These are phyloP conservation scores for Eilema sororculum DNA, from an alignment of 2,888 invertebrate genomes.

Conservation along the genomic window DNA sequence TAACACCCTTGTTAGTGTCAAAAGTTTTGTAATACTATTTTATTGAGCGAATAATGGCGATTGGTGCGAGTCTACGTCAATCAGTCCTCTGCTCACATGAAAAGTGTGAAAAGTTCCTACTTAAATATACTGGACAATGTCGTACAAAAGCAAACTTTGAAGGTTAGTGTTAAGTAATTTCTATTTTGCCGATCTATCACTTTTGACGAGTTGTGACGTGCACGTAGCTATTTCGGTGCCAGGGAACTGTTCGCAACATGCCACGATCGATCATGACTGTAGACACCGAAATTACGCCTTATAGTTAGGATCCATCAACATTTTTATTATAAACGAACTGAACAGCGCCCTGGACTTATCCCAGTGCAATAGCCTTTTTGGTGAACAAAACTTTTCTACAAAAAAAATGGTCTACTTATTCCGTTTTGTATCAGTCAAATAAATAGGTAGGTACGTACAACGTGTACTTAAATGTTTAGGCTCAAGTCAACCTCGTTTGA, in stretches of 20 bases:
- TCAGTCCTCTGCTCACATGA: not conserved
- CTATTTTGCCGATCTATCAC: slow-evolving; percentile 32
- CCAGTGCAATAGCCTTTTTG: not conserved
- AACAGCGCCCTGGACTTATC: not conserved
- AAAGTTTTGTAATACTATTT: not conserved
- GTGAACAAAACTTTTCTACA: not conserved
- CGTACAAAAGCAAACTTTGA: slow-evolving; percentile 16
- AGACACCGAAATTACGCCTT: slow-evolving; percentile 30
- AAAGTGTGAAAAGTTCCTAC: slow-evolving; percentile 18
- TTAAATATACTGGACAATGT: not conserved
- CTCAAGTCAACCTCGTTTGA: no score
- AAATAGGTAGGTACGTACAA: no score
- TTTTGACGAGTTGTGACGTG: slow-evolving; percentile 28
- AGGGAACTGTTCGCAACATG: slow-evolving; percentile 30
- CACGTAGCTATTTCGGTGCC: slow-evolving; percentile 10
- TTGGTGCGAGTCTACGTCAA: not conserved
- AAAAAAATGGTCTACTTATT: no score
- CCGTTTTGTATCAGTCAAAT: no score
- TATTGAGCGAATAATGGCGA: not conserved
- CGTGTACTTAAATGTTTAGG: no score
- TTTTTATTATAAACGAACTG: not conserved
- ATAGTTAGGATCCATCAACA: not conserved
- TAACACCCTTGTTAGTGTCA: not conserved
- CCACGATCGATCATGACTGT: slow-evolving; percentile 43
- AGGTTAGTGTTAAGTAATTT: slow-evolving; percentile 10